These are phyloP conservation scores for Saxicola maurus DNA, from an alignment of 2,797 vertebrate genomes.

Conservation along the genomic window DNA sequence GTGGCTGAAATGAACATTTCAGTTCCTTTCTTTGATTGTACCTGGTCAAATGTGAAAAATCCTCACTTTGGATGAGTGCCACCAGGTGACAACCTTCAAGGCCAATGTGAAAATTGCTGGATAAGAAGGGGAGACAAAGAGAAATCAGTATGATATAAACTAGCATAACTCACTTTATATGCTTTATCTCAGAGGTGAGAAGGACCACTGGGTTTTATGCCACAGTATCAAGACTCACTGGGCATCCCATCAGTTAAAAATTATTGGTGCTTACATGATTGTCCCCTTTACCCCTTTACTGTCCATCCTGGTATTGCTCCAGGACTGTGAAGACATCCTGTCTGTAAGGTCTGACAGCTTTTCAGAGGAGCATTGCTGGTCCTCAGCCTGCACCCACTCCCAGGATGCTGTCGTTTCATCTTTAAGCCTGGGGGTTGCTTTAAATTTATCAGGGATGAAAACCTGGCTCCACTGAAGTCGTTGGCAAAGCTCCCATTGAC, in stretches of 20 bases:
- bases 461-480: constrained; percentile 48
- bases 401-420: constrained; percentile 15
- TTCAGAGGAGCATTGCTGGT: not conserved
- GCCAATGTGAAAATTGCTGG: not conserved
- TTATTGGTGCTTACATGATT: not conserved
- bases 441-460: constrained; percentile 54
- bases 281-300: not conserved
- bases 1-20: not conserved
- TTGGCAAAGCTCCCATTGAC: constrained; percentile 60
- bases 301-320: not conserved
- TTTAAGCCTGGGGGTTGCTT: constrained; percentile 50
- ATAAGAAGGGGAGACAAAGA: not conserved
- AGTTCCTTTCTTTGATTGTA: not conserved
- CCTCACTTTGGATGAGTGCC: not conserved
- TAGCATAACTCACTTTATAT: not conserved
- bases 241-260: not conserved
- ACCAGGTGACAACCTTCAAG: not conserved
- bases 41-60: not conserved
- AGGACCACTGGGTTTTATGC: not conserved
- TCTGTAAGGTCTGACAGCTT: not conserved
- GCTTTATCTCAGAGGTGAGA: not conserved
- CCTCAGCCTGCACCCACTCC: not conserved
- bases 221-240: not conserved
- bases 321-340: not conserved
- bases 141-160: not conserved